These are phyloP conservation scores for Ferdinandea cuprea DNA, from an alignment of 2,888 invertebrate species.

Conservation along the genomic window DNA sequence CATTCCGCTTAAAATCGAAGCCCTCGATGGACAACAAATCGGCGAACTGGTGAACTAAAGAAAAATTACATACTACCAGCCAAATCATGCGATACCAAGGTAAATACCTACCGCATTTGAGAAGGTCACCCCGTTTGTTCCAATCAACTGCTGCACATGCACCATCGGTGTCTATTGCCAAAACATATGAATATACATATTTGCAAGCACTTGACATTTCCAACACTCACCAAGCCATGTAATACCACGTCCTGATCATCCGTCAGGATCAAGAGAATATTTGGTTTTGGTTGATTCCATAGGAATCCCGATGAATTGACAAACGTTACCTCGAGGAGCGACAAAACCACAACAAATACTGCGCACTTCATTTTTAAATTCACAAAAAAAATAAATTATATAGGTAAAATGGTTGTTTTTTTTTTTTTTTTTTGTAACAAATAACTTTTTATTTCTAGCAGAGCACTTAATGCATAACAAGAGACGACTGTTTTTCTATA, in stretches of 20 bases:
- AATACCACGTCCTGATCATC: constrained; percentile 94
- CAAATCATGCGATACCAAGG: neutral
- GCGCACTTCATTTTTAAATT: constrained; percentile 56
- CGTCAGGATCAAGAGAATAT: constrained; percentile 91
- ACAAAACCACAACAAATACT: constrained; percentile 30
- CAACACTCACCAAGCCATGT: constrained; percentile 88
- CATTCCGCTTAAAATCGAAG: constrained; percentile 91
- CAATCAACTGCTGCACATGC: constrained; percentile 86
- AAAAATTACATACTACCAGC: neutral
- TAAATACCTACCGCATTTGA: constrained; percentile 88
- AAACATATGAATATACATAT: too few species aligned
- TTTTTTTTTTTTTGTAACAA: constrained; percentile 18
- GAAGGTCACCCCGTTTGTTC: constrained; percentile 87
- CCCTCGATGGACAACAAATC: constrained; percentile 95
- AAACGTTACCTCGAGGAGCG: constrained; percentile 24
- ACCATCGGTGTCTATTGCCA: constrained; percentile 87
- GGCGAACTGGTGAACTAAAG: constrained; percentile 92
- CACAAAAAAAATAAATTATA: constrained; percentile 42
- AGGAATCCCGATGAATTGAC: constrained; percentile 50
- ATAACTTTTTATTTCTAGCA: constrained; percentile 42
- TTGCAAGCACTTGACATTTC: too few species aligned
- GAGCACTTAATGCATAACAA: constrained; percentile 64
- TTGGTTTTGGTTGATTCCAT: constrained; percentile 83
- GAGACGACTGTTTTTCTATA: constrained; percentile 36
- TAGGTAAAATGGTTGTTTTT: too few species aligned